These are phyloP conservation scores for Macrosteles quadrilineatus DNA, from an alignment of 1,140 invertebrate species.

Conservation along the genomic window DNA sequence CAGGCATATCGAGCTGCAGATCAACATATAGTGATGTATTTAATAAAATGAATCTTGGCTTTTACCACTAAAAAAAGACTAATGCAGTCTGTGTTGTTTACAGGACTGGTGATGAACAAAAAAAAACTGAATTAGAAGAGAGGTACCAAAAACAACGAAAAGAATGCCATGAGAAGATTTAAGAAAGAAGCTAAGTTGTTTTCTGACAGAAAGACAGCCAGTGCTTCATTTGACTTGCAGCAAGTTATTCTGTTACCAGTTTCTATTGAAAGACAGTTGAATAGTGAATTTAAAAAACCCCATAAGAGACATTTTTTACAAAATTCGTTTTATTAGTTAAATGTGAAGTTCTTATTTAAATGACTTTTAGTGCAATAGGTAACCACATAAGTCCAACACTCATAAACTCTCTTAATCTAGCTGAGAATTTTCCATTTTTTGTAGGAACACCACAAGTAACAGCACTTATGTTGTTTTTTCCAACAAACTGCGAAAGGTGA, in stretches of 20 bases:
- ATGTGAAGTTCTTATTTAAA: too few relatives aligned
- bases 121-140: neutral
- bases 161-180: neutral
- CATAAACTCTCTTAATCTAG: too few relatives aligned
- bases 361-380: too few relatives aligned
- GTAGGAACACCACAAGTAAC: too few relatives aligned
- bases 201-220: neutral
- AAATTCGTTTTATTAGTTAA: too few relatives aligned
- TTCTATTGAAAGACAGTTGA: too few relatives aligned
- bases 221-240: conserved; percentile 15
- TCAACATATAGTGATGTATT: conserved; percentile 9
- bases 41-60: conserved; percentile 5
- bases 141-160: neutral
- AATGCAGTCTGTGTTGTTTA: conserved; percentile 15
- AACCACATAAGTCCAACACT: too few relatives aligned
- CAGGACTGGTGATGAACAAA: conserved; percentile 9
- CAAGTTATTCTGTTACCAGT: neutral
- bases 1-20: neutral
- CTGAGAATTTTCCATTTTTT: too few relatives aligned
- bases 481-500: too few relatives aligned
- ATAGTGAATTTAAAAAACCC: too few relatives aligned
- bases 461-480: too few relatives aligned
- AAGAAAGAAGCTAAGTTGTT: conserved; percentile 5
- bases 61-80: conserved; percentile 11
- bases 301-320: too few relatives aligned